Evolutionary conservation across 2,113 vertebrate species (phyloP), one percentile per base, ranked within the genome.

Genomic region (Aptenodytes patagonicus): DNA sequence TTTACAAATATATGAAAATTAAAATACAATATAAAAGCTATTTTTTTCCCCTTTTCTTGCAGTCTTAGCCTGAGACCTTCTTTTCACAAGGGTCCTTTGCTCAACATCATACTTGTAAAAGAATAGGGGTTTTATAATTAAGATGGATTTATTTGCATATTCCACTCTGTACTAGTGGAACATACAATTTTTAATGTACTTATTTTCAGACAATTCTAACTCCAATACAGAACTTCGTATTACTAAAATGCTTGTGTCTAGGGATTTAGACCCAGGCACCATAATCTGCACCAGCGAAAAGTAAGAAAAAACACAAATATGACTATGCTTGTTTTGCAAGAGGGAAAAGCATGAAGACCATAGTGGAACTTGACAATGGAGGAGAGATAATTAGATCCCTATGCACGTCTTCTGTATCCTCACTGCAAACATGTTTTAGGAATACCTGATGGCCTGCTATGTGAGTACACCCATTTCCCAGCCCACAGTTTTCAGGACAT

Each of bases 181-280:
- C 38, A 75, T 1, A 66, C 11, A 42, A 24, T 46, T 83, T 82
- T 86, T 70, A 94, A 84, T 70, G 47, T 84, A 92, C 25, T 93
- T 97, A 80, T 64, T 90, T 89, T 95, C 38, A 58, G 70, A 81
- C 18, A 90, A 90, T 82, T 93, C 55, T 90, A 79, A 70, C 47
- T 90, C 78, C 38, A 73, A 7, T 92, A 85, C 10, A 72, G 80
- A 91, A 49, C 87, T 9, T 94, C 25, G n/a, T 38, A 83, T 95
- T 87, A 95, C 82, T 83, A 61, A 96, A 93, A 93, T 66, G 60
- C 34, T 93, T 96, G 20, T 82, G 40, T 82, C 83, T 69, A 78
- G 60, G 55, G 51, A 88, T 93, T 95, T 95, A 77, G 49, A 73
- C 8, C 34, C n/a, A 93, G 71, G 42, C 36, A 89, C 25, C 31